Evolutionary conservation across 2,797 vertebrate species (phyloP), one percentile per base, ranked within the genome.

Genomic region (Gadopsis marmoratus): DNA sequence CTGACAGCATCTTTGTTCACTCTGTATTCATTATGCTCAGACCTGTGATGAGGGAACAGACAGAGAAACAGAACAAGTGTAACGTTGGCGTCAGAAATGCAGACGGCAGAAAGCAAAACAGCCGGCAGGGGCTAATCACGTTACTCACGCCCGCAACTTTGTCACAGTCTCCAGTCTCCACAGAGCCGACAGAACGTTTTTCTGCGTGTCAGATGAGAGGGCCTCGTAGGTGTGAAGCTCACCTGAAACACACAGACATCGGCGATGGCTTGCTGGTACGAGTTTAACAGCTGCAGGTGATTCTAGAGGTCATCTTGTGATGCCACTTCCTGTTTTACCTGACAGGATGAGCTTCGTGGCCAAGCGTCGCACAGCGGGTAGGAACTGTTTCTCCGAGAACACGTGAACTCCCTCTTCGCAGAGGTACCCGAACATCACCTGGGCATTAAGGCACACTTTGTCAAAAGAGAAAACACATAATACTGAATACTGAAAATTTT

Each of bases 201-300:
- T 99, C 81, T 97, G 97, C 12, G 95, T 88, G 73, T 99, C 97
- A 0, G 96, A 97, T 10, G 98, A 99, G 23, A 99, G 93, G 0
- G 95, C 94, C 68, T 99, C 97, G 0, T 97, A 96, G 82, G 97
- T 97, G 64, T 92, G 88, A 0, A 95, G 95, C 61, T 93, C 87
- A 51, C 96, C 98, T 97, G 82, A 45, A 45, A 54, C 19, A 10
- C 35, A 64, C 2, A 7, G 7, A 63, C 26, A 26, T 26, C 26
- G 9, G 19, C 0, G 31, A 13, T 7, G 29, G 19, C 16, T 21
- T 13, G 12, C 13, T 1, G 12, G 7, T 23, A 17, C 7, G 54
- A 50, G 23, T 23, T 64, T 23, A 21, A 17, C 19, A 29, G 58
- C 19, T 35, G 7, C 29, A 23, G 33, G 19, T 16, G 21, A 23